Conservation (phyloP, 2,888 invertebrate genomes). For the Halictus ligatus region DNA sequence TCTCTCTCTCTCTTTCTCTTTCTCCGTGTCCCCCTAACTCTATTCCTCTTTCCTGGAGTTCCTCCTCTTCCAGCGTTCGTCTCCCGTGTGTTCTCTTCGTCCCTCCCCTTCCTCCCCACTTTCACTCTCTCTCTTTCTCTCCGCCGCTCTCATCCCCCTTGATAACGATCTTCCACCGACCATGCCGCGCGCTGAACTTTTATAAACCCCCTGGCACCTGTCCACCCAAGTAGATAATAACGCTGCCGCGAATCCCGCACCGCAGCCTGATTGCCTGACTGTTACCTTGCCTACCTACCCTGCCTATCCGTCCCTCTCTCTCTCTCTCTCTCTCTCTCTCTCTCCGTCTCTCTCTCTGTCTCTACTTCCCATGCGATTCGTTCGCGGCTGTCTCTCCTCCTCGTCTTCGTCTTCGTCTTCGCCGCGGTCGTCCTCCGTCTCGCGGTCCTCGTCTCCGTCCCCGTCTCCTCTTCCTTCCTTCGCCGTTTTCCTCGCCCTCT, state of each 20-base stretch:
- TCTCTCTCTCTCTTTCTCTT: neutral
- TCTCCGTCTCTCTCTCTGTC: constrained; percentile 21
- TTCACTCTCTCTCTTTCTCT: neutral
- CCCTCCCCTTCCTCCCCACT: neutral
- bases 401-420: constrained; percentile 4
- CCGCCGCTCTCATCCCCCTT: constrained; percentile 61
- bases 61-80: neutral
- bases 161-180: constrained; percentile 79
- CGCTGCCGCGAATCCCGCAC: constrained; percentile 75
- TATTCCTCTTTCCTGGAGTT: neutral
- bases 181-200: constrained; percentile 71
- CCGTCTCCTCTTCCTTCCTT: constrained; percentile 28
- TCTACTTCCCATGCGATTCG: constrained; percentile 32
- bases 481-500: constrained; percentile 33
- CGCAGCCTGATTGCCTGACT: constrained; percentile 77
- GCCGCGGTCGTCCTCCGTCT: neutral
- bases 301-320: constrained; percentile 31
- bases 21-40: neutral
- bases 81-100: constrained; percentile 2
- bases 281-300: constrained; percentile 74
- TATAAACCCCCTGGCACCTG: constrained; percentile 78
- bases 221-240: constrained; percentile 81
- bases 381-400: constrained; percentile 23
- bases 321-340: constrained; percentile 18
- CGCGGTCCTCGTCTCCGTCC: neutral